phyloP scores from a whole-genome alignment of 2,797 vertebrate genomes.

The Myotis vivesi region DNA sequence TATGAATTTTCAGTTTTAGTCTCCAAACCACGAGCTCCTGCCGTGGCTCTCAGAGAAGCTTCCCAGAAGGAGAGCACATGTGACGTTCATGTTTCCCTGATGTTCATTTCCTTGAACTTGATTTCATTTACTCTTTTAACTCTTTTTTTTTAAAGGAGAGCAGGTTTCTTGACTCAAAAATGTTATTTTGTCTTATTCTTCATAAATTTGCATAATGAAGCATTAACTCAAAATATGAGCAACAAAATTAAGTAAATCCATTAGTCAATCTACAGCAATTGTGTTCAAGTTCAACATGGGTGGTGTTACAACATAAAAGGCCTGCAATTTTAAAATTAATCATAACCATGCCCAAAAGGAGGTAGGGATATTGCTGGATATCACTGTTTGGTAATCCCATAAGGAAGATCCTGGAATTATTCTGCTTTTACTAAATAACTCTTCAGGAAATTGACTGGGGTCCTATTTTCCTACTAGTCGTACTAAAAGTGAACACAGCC shows the following conservation, averaged over 20 bases:
- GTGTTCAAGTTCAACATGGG: background rate
- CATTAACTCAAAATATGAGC: slow-evolving; percentile 41
- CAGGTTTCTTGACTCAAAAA: slow-evolving; percentile 4
- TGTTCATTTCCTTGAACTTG: slow-evolving; percentile 41
- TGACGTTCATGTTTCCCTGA: slow-evolving; percentile 32
- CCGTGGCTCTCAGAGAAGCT: background rate
- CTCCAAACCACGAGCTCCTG: background rate
- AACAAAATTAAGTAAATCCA: slow-evolving; percentile 28
- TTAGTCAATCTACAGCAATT: background rate
- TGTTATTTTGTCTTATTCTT: slow-evolving; percentile 40
- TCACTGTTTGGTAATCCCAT: background rate
- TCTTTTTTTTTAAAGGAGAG: slow-evolving; percentile 34
- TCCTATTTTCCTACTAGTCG: background rate
- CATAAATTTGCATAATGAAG: slow-evolving; percentile 19
- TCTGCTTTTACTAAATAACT: background rate
- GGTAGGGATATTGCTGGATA: background rate
- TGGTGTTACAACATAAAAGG: background rate
- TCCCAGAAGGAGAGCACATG: slow-evolving; percentile 62
- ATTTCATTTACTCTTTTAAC: slow-evolving; percentile 39
- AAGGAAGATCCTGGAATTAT: background rate
- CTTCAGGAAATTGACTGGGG: background rate
- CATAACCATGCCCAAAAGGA: background rate
- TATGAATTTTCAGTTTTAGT: slow-evolving; percentile 49
- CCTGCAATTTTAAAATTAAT: slow-evolving; percentile 29
- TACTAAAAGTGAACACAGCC: background rate